Percentiles rank a stretch among this genome's conserved stretches.
These are phyloP conservation scores for Oryzias celebensis DNA, from an alignment of 2,113 vertebrate species.

Conservation along the genomic window DNA sequence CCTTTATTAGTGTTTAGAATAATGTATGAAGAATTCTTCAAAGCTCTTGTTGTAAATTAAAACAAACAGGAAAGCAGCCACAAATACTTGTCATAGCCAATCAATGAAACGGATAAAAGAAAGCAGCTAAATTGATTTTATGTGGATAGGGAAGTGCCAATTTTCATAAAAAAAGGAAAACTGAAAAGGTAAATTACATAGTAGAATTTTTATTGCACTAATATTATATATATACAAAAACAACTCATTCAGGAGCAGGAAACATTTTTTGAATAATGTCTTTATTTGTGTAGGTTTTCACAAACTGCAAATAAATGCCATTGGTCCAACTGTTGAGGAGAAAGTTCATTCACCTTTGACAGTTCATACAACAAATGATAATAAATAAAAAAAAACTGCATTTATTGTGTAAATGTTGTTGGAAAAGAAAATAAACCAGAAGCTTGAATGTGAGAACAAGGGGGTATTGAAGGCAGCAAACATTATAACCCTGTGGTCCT, in stretches of 20 bases:
- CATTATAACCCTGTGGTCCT: slow-evolving; percentile 35
- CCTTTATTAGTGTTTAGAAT: too few species aligned
- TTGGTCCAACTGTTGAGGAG: slow-evolving; percentile 47
- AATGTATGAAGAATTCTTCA: too few species aligned
- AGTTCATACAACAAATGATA: slow-evolving; percentile 35
- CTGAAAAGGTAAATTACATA: too few species aligned
- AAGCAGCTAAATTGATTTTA: too few species aligned
- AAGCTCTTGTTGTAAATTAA: too few species aligned
- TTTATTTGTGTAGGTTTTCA: slow-evolving; percentile 70
- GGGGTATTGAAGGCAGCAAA: slow-evolving; percentile 13
- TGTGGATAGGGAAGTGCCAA: too few species aligned
- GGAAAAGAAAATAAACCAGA: slow-evolving; percentile 15
- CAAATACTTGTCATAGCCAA: too few species aligned
- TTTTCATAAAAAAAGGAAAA: too few species aligned
- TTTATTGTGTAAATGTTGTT: slow-evolving; percentile 45
- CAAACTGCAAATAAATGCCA: slow-evolving; percentile 51
- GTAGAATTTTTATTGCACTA: too few species aligned
- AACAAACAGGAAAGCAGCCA: too few species aligned
- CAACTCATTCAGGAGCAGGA: slow-evolving; percentile 10
- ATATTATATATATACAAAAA: background rate
- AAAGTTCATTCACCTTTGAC: slow-evolving; percentile 52
- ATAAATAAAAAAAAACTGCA: background rate
- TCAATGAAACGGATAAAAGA: too few species aligned
- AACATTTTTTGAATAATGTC: slow-evolving; percentile 36
- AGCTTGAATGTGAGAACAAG: slow-evolving; percentile 29